Evolutionary conservation across 2,113 vertebrate species (phyloP), one percentile per base, ranked within the genome.

Genomic region (Epinephelus fuscoguttatus): DNA sequence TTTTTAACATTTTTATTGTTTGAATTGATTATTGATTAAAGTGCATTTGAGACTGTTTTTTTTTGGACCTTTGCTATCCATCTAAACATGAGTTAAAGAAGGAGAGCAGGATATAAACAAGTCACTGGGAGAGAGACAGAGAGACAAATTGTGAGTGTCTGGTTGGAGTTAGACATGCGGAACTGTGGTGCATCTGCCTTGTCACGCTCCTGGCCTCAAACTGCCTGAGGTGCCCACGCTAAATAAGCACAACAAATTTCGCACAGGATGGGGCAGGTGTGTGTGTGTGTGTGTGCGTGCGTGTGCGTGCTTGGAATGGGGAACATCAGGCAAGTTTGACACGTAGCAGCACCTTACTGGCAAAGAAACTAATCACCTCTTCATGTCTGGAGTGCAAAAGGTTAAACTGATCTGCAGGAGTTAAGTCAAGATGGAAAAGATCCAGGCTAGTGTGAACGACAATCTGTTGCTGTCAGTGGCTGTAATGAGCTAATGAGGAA

Each of bases 161-260:
- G 93, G 79, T 89, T 45, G 67, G 76, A 80, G 80, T 94, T 94
- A 92, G 93, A 93, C 87, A 91, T 88, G 93, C 70, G 27, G 87
- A 93, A 81, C 86, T 88, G 76, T 62, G 79, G 64, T 62, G 80
- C 87, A 93, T 93, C 91, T 91, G 79, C 72, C 68, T 77, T 77
- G 89, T 96, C 92, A 95, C 84, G 84, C 90, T 89, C 59, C 84
- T 78, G 83, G 80, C 78, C 37, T 85, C 76, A 82, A 93, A 88
- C 72, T 69, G 79, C 67, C 84, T 68, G 68, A 86, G 80, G 88
- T 91, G 80, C 81, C 80, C 76, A 64, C 23, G 47, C 80, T 88
- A 93, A 94, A 93, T 86, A 92, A 90, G 89, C 93, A 91, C 70
- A 87, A 90, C 92, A 80, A 93, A 93, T 93, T 89, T 79, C 85